Percentiles rank a stretch among this genome's conserved stretches.
Evolutionary conservation across 2,888 invertebrate genomes (phyloP).

Genomic region (Spodoptera picta): DNA sequence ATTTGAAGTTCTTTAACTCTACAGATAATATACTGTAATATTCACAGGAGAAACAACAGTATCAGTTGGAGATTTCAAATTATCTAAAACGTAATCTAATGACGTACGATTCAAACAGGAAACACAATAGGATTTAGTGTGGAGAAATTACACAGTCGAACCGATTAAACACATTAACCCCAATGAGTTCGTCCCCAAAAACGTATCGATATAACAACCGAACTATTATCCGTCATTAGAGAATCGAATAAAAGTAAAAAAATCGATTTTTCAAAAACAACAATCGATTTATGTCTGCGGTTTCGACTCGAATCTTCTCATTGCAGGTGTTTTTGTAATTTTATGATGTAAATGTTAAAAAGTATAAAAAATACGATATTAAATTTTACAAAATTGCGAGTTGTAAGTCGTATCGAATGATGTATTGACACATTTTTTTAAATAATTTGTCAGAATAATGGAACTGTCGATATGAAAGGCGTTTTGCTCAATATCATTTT

Average conservation of each 20-base stretch:
- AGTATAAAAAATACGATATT: conserved; percentile 28
- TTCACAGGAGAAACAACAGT: no score
- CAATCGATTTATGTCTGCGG: conserved; percentile 75
- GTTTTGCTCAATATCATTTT: conserved; percentile 16
- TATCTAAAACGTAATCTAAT: conserved; percentile 9
- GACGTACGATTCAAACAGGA: conserved; percentile 19
- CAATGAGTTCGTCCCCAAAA: conserved; percentile 59
- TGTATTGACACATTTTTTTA: conserved; percentile 37
- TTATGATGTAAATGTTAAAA: conserved; percentile 46
- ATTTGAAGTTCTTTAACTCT: no score
- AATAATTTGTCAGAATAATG: conserved; percentile 30
- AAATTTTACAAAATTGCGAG: conserved; percentile 37
- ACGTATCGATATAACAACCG: conserved; percentile 57
- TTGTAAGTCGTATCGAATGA: conserved; percentile 30
- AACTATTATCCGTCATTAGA: conserved; percentile 70
- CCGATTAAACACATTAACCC: conserved; percentile 55
- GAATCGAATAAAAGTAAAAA: conserved; percentile 70
- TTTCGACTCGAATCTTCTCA: conserved; percentile 63
- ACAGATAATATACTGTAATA: no score
- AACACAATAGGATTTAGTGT: conserved; percentile 31
- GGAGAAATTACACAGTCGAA: conserved; percentile 41
- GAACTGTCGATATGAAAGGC: conserved; percentile 3
- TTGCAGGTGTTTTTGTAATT: conserved; percentile 63
- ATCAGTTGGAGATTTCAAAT: not conserved
- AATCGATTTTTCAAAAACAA: conserved; percentile 70